A percentile compares a stretch with the other conserved stretches of the same genome.
phyloP scores from a whole-genome alignment of 2,113 vertebrate species.

The Urocitellus parryii region DNA sequence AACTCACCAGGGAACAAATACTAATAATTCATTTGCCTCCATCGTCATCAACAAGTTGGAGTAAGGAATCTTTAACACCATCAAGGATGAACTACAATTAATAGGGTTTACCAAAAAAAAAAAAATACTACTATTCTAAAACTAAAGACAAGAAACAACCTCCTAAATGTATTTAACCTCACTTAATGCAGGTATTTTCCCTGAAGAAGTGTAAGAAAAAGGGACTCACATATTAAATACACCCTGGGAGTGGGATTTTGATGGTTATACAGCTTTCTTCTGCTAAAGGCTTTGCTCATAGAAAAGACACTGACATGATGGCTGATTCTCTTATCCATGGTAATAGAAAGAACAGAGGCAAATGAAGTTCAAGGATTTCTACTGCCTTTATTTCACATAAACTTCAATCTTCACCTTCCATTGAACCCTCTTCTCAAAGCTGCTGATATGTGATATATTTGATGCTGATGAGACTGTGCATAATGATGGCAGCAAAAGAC shows the following conservation, averaged over 20 bases:
- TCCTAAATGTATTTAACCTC: not conserved
- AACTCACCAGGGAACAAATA: conserved; percentile 37
- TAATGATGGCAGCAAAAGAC: not conserved
- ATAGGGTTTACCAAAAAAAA: conserved; percentile 24
- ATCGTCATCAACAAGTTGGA: not conserved
- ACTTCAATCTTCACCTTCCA: not conserved
- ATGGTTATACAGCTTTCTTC: not conserved
- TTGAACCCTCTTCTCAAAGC: not conserved
- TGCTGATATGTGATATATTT: not conserved
- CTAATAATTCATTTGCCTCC: conserved; percentile 1
- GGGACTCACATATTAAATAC: conserved; percentile 59
- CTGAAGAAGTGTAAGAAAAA: conserved; percentile 46
- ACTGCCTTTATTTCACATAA: not conserved
- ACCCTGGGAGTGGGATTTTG: not conserved
- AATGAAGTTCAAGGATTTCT: not conserved
- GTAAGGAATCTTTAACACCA: not conserved
- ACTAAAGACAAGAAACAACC: conserved; percentile 22
- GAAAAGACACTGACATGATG: not conserved
- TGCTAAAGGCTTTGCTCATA: not conserved
- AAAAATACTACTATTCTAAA: not conserved
- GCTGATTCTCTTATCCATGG: not conserved
- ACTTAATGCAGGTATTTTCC: not conserved
- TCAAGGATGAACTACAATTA: conserved; percentile 35
- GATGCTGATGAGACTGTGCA: not conserved
- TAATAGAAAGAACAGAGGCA: not conserved